Evolutionary conservation across 2,797 vertebrate species (phyloP).

Genomic region (Aulostomus chinensis): DNA sequence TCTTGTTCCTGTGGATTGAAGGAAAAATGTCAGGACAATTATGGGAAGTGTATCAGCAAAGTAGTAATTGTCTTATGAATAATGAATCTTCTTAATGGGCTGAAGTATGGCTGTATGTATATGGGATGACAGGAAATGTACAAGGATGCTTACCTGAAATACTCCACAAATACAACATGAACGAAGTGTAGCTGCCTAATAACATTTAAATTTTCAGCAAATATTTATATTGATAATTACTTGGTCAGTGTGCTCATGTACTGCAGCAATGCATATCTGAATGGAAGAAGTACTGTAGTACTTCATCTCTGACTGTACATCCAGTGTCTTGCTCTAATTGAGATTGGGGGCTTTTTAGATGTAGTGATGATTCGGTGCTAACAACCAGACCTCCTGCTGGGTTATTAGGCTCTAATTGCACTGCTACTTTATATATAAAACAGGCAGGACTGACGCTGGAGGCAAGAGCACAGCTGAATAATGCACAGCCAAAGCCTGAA

Average conservation of each 20-base stretch:
- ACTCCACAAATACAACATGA: constrained; percentile 5
- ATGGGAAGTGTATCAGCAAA: constrained; percentile 77
- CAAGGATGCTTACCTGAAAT: constrained; percentile 55
- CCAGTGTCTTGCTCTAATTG: constrained; percentile 19
- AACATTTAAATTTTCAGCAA: not conserved
- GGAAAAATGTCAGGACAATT: constrained; percentile 67
- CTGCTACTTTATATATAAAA: constrained; percentile 48
- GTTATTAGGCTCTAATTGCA: constrained; percentile 54
- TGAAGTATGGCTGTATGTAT: constrained; percentile 55
- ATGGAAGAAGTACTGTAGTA: too few relatives aligned
- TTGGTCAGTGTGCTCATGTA: too few relatives aligned
- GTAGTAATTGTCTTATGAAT: constrained; percentile 79
- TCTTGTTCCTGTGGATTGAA: constrained; percentile 63
- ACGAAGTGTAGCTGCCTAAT: not conserved
- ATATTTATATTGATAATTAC: too few relatives aligned
- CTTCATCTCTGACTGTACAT: too few relatives aligned
- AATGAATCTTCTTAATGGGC: constrained; percentile 77
- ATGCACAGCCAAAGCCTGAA: constrained; percentile 67
- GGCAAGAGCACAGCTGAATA: constrained; percentile 65
- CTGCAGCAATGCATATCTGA: too few relatives aligned
- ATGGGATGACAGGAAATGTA: constrained; percentile 63
- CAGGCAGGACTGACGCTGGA: constrained; percentile 26
- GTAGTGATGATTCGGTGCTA: constrained; percentile 51
- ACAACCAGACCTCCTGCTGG: constrained; percentile 38
- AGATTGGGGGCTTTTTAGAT: constrained; percentile 36